phyloP scores from a whole-genome alignment of 2,888 invertebrate species.

The Drosophila lacicola region DNA sequence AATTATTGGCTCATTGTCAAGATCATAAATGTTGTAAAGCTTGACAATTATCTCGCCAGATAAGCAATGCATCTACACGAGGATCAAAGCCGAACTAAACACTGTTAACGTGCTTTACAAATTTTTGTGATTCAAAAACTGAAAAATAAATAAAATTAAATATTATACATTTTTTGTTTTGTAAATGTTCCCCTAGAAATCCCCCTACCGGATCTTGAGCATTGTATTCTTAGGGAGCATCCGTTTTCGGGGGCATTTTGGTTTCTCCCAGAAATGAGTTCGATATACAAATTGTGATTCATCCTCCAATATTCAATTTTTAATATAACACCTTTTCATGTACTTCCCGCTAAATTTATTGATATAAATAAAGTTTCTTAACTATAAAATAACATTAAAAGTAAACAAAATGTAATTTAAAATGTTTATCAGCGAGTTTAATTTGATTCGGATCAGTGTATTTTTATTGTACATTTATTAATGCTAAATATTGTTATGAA shows the following conservation, averaged over 20 bases:
- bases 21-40: slow-evolving; percentile 19
- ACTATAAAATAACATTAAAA: neutral
- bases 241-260: neutral
- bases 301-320: neutral
- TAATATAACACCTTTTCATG: neutral
- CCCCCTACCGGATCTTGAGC: neutral
- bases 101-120: neutral
- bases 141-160: neutral
- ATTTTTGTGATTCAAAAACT: neutral
- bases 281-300: slow-evolving; percentile 1
- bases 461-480: too few relatives aligned
- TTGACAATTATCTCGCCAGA: neutral
- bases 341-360: neutral
- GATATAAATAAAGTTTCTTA: too few relatives aligned
- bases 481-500: too few relatives aligned
- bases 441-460: too few relatives aligned
- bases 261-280: neutral
- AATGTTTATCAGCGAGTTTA: neutral
- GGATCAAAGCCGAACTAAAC: neutral
- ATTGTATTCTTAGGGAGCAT: neutral
- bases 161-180: neutral
- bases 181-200: neutral
- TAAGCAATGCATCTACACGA: slow-evolving; percentile 1
- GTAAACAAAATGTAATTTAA: neutral
- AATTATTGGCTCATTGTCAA: slow-evolving; percentile 12